phyloP scores from a whole-genome alignment of 2,888 invertebrate species.

The Nomada ruficornis region DNA sequence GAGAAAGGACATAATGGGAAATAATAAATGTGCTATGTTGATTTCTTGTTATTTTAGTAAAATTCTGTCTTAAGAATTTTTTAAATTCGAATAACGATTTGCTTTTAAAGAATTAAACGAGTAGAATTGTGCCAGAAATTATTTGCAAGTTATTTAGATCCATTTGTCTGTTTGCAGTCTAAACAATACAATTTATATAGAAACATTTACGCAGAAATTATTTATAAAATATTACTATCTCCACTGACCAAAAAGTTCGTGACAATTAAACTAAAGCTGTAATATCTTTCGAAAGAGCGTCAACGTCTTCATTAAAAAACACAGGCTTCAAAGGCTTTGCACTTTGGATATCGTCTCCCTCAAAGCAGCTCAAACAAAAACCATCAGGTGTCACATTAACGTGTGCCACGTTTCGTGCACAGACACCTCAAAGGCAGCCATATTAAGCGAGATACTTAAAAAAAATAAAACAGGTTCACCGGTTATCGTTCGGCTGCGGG shows the following conservation, averaged over 20 bases:
- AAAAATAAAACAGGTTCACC: slow-evolving; percentile 37
- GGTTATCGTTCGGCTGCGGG: slow-evolving; percentile 45
- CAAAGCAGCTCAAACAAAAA: slow-evolving; percentile 4
- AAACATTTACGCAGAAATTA: not conserved
- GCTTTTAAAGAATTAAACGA: too few relatives aligned
- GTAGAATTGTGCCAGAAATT: too few relatives aligned
- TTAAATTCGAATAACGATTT: too few relatives aligned
- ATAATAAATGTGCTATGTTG: not conserved
- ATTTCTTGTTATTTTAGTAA: not conserved
- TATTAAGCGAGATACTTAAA: slow-evolving; percentile 33
- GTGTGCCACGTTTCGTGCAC: not conserved
- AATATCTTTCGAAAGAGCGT: not conserved
- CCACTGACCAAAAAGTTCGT: not conserved
- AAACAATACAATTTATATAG: not conserved
- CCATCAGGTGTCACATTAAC: slow-evolving; percentile 20
- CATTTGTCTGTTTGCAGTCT: not conserved
- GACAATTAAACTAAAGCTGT: not conserved
- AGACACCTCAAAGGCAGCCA: slow-evolving; percentile 1
- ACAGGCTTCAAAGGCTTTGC: not conserved
- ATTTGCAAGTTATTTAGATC: too few relatives aligned
- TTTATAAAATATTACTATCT: not conserved
- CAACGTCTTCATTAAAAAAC: slow-evolving; percentile 1
- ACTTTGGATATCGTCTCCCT: not conserved
- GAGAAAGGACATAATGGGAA: slow-evolving; percentile 2
- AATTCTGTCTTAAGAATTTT: too few relatives aligned